These are phyloP conservation scores for Gymnobelideus leadbeateri DNA, from an alignment of 2,113 vertebrate genomes.

Conservation along the genomic window DNA sequence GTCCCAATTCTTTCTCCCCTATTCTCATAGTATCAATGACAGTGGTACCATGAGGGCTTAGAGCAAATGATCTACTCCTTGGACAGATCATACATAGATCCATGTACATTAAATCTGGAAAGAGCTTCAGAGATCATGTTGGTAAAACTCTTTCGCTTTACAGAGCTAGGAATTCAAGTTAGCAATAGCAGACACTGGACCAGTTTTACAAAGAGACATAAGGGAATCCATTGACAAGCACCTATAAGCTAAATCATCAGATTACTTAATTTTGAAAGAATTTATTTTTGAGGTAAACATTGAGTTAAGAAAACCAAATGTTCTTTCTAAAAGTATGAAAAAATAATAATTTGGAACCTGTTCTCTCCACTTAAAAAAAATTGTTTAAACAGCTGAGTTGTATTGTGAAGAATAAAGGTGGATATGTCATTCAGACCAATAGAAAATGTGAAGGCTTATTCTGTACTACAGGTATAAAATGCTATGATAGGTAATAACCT, in stretches of 20 bases:
- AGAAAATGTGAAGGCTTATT: neutral
- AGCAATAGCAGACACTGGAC: neutral
- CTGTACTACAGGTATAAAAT: neutral
- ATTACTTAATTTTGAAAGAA: constrained; percentile 26
- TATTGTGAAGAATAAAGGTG: constrained; percentile 38
- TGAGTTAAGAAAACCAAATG: constrained; percentile 50
- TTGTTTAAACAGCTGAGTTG: neutral
- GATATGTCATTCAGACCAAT: neutral
- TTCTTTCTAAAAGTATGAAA: constrained; percentile 11
- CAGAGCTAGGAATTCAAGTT: neutral
- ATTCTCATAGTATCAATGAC: neutral
- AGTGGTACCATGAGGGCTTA: neutral
- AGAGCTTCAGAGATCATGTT: neutral
- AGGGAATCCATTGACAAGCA: neutral
- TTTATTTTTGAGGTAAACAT: constrained; percentile 44
- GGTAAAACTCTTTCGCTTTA: neutral
- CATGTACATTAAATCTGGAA: neutral
- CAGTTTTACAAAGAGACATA: neutral
- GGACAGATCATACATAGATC: neutral
- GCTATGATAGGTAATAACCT: neutral
- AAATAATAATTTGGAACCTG: neutral
- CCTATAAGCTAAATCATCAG: neutral
- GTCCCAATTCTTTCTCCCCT: neutral
- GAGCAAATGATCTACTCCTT: neutral
- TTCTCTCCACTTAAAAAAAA: neutral